Base-by-base conservation (phyloP, 2,797 vertebrate genomes). In the Thaleichthys pacificus region DNA sequence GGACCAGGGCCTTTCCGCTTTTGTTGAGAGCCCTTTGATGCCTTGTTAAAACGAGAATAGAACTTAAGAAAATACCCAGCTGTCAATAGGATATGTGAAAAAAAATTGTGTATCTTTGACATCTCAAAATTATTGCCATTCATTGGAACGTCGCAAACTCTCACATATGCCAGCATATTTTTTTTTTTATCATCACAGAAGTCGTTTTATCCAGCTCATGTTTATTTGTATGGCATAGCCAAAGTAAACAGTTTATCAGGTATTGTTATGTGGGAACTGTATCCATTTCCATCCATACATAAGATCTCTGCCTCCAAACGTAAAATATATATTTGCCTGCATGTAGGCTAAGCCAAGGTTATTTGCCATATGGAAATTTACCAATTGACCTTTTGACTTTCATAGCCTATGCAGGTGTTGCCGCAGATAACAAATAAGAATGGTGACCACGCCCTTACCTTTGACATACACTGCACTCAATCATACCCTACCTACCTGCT, bases 221-320 rank as follows among this genome's bases (percentile, higher is more conserved):
- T 58, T 62, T 28, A 61, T 67, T 69, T 73, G 51, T 71, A 74
- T 76, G 66, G 57, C 38, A 5, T 56, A 35, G 64, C 71, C 75
- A 70, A 26, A 47, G 71, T 79, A 71, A 84, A 79, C 69, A 80
- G 51, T 56, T 54, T n/a, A n/a, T 54, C 51, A 4, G 51, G 17
- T 56, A n/a, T 56, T n/a, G 51, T 56, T 56, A 56, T 5, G 61
- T 21, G 42, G 62, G 68, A 76, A 66, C 8, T 12, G 11, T 42
- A 42, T 12, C 42, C 11, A 47, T 47, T 47, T 14, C 42, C 42
- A 47, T 47, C 42, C 38, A 12, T 47, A 14, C 11, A 14, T 2
- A 47, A 12, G 42, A 47, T 61, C 15, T 15, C 9, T 60, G 24
- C 14, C 6, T 68, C n/a, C 51, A 60, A 35, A 32, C 12, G 1